Base-by-base conservation (phyloP, 1,140 invertebrate species). In the Pseudomyrmex flavicornis region DNA sequence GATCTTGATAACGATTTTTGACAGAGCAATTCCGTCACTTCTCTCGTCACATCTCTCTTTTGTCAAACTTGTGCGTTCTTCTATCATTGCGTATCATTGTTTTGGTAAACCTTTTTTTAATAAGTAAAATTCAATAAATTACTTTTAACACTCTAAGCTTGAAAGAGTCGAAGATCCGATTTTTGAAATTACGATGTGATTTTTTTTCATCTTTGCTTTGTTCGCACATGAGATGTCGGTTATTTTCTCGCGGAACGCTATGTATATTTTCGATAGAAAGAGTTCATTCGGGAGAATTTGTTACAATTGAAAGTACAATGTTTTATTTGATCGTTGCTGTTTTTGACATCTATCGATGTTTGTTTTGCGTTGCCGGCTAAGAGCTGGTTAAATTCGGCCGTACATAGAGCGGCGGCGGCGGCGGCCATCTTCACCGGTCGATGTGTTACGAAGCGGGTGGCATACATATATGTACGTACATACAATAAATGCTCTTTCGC, bases 391-490 rank as follows among this genome's bases (percentile, higher is more conserved):
- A 35, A 35, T 7, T 35, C 5, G 35, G 5, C 35, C 35, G 35
- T 0, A 35, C 46, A n/a, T 26, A 59, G 65, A 35, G 35, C 46
- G 10, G 58, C 58, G 7, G 58, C 58, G 7, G 58, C 58, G 7
- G 76, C 54, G 35, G 35, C 48, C 44, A 86, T 86, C 69, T 86
- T 85, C 22, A n/a, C 79, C 79, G 70, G 79, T 74, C 69, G 58
- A 63, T 74, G 65, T 48, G 63, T 70, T 70, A 50, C 76, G 65
- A 79, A 61, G 72, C 65, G 66, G 35, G 35, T 35, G 35, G 35
- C 7, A 35, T 35, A 35, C 7, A 35, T 35, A 35, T 35, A 35
- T 35, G 0, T 35, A 35, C 35, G 65, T 17, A 65, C 52, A 7
- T 20, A 17, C n/a, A 9, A 8, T 58, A 13, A 77, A 58, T 46